Evolutionary conservation across 2,888 invertebrate genomes (phyloP).

Genomic region (Napeogenes sylphis): DNA sequence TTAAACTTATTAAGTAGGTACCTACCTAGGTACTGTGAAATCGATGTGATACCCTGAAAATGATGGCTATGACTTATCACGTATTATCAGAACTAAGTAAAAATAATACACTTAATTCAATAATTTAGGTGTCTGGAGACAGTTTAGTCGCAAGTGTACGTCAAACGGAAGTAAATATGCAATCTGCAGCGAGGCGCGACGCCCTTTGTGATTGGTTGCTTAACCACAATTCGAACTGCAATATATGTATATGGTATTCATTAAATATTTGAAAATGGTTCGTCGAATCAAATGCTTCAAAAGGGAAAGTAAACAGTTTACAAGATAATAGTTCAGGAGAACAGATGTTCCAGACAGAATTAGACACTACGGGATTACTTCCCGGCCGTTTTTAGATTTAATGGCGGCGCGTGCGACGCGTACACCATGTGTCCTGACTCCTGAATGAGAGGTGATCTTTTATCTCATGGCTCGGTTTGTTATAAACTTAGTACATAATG

Average conservation of each 20-base stretch:
- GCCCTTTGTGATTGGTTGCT: neutral
- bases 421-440: conserved; percentile 9
- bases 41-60: too few relatives aligned
- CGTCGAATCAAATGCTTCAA: neutral
- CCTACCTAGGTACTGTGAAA: too few relatives aligned
- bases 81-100: too few relatives aligned
- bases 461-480: too few relatives aligned
- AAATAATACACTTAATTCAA: too few relatives aligned
- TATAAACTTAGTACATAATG: too few relatives aligned
- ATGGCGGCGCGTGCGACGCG: conserved; percentile 15
- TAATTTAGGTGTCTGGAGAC: neutral
- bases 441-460: too few relatives aligned
- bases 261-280: too few relatives aligned
- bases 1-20: too few relatives aligned
- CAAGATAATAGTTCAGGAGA: neutral
- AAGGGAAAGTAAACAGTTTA: too few relatives aligned
- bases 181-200: conserved; percentile 4
- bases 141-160: conserved; percentile 1
- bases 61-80: too few relatives aligned
- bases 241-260: neutral
- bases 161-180: conserved; percentile 4
- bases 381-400: conserved; percentile 32
- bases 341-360: conserved; percentile 34
- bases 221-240: neutral
- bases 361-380: conserved; percentile 38